phyloP scores from a whole-genome alignment of 1,140 invertebrate species.

The Pollicipes pollicipes region DNA sequence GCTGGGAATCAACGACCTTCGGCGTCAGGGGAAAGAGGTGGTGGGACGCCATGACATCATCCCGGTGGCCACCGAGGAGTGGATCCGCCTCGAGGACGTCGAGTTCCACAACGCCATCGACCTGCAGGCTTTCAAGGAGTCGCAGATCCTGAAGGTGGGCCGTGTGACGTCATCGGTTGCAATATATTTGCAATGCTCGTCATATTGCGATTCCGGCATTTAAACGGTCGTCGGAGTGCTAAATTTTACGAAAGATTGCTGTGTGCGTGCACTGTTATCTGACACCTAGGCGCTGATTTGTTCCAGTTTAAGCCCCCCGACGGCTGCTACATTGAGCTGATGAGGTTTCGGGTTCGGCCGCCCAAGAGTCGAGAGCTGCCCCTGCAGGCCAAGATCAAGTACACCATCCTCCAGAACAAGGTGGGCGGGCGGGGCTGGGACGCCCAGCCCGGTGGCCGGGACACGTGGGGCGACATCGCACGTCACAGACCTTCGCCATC shows the following conservation, averaged over 20 bases:
- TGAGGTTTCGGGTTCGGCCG: slow-evolving; percentile 88
- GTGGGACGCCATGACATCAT: slow-evolving; percentile 98
- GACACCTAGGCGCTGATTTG: too few species aligned
- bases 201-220: too few species aligned
- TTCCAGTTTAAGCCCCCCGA: slow-evolving; percentile 80
- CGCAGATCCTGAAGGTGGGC: slow-evolving; percentile 21
- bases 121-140: slow-evolving; percentile 73
- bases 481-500: too few species aligned
- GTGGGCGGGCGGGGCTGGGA: too few species aligned
- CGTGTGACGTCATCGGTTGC: too few species aligned
- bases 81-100: slow-evolving; percentile 86
- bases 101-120: slow-evolving; percentile 92
- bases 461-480: too few species aligned
- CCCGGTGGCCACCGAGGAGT: slow-evolving; percentile 96
- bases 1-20: slow-evolving; percentile 90
- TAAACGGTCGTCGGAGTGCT: too few species aligned
- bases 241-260: too few species aligned
- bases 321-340: slow-evolving; percentile 91
- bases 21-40: slow-evolving; percentile 92
- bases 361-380: slow-evolving; percentile 93
- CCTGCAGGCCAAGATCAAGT: slow-evolving; percentile 73
- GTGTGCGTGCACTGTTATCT: too few species aligned
- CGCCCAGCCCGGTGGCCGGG: too few species aligned
- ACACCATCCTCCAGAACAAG: slow-evolving; percentile 67
- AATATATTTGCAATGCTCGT: too few species aligned